Base-by-base conservation (phyloP, 2,113 vertebrate species). In the Neogobius melanostomus region DNA sequence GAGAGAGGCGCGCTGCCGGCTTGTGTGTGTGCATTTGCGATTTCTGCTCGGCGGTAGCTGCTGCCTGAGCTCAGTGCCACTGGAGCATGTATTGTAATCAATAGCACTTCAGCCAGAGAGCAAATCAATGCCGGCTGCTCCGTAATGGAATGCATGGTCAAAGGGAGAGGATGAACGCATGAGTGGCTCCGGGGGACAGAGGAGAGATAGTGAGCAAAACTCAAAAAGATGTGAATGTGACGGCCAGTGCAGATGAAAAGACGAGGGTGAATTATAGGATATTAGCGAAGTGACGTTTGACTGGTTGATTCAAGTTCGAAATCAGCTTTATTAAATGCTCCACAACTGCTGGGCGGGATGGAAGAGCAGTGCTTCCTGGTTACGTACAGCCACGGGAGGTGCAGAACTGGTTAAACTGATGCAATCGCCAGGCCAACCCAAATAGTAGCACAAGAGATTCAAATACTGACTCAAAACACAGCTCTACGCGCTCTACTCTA, bases 71-170 rank as follows among this genome's bases (percentile, higher is more conserved):
- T 86, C 72, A 80, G 88, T 74, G 79, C 77, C 81, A 86, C 64
- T 82, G 85, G 77, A 85, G 81, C 88, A 85, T 90, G 87, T 84
- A 83, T 66, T 84, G 79, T 80, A 86, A 90, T 91, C 90, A 91
- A 91, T 89, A 90, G 85, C 89, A 87, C 88, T 90, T 90, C 83
- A 88, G 83, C 85, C 72, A 47, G 81, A 87, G 80, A 90, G 80
- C 71, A 88, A 86, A 90, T 91, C 88, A 88, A 91, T 89, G 81
- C 66, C 75, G 67, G 77, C 82, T 84, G 77, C 72, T 64, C 76
- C 80, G 81, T 85, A 87, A 87, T 86, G 72, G 84, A 85, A 89
- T 84, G 76, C 82, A 81, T 49, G 87, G 82, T 82, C 76, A 74
- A 36, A 80, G 68, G 47, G 83, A 86, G 80, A 82, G 64, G 67